phyloP scores from a whole-genome alignment of 2,113 vertebrate species.

The Oreamnos americanus region DNA sequence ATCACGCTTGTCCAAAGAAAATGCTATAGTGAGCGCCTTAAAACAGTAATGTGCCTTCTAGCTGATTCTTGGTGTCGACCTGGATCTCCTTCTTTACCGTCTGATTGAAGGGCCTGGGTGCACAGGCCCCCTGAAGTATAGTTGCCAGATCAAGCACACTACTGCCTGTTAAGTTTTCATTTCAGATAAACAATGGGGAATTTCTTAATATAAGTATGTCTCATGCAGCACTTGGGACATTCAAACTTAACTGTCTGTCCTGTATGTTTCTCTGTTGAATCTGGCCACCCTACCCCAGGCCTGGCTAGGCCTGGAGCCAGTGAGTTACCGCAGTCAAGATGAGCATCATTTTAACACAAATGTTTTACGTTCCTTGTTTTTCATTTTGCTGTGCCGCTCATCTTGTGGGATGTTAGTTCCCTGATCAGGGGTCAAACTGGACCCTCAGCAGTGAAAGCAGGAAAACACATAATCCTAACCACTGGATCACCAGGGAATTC shows the following conservation, averaged over 20 bases:
- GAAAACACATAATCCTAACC: neutral
- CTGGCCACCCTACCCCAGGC: neutral
- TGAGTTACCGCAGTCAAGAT: no score
- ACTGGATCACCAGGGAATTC: neutral
- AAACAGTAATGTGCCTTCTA: neutral
- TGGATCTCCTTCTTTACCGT: neutral
- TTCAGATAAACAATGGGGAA: neutral
- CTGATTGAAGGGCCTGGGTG: neutral
- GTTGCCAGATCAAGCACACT: neutral
- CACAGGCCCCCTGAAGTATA: no score
- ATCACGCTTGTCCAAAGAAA: neutral
- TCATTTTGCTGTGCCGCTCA: neutral
- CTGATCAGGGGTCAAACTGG: neutral
- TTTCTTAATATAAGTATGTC: neutral
- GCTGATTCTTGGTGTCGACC: neutral
- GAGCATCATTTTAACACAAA: neutral
- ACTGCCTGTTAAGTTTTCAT: neutral
- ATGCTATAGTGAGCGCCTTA: neutral
- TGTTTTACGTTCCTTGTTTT: neutral
- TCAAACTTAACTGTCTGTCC: neutral
- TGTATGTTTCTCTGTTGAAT: neutral
- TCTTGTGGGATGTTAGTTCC: neutral
- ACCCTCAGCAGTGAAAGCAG: neutral
- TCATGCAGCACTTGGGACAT: neutral
- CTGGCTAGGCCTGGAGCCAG: neutral